Conservation (phyloP, 2,797 vertebrate genomes). For the Mus minutoides region DNA sequence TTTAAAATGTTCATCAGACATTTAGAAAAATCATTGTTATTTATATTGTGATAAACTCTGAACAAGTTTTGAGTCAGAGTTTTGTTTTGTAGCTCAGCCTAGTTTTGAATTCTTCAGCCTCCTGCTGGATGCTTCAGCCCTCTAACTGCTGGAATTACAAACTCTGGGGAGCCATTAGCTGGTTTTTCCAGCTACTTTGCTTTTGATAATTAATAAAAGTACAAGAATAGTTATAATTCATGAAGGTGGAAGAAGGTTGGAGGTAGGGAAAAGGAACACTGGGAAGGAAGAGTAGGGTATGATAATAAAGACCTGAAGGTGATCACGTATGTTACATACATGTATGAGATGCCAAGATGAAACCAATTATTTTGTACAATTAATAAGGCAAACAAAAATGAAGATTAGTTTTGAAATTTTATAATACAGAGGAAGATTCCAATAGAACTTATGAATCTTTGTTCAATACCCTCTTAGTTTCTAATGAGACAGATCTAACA, state of each 20-base stretch:
- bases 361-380: neutral
- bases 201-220: neutral
- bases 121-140: no score
- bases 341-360: neutral
- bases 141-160: neutral
- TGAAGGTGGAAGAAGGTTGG: neutral
- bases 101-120: neutral
- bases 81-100: neutral
- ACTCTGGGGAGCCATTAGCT: neutral
- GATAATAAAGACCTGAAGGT: neutral
- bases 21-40: neutral
- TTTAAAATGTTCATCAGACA: neutral
- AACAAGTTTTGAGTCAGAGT: neutral
- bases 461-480: neutral
- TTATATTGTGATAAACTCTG: neutral
- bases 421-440: neutral
- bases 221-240: neutral
- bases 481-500: neutral
- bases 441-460: neutral
- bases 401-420: constrained; percentile 19
- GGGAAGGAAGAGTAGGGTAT: neutral
- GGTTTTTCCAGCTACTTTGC: neutral
- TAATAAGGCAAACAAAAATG: neutral
- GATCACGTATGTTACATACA: neutral
- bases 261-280: neutral